Evolutionary conservation across 2,113 vertebrate species (phyloP).

Genomic region (Cacatua alba): DNA sequence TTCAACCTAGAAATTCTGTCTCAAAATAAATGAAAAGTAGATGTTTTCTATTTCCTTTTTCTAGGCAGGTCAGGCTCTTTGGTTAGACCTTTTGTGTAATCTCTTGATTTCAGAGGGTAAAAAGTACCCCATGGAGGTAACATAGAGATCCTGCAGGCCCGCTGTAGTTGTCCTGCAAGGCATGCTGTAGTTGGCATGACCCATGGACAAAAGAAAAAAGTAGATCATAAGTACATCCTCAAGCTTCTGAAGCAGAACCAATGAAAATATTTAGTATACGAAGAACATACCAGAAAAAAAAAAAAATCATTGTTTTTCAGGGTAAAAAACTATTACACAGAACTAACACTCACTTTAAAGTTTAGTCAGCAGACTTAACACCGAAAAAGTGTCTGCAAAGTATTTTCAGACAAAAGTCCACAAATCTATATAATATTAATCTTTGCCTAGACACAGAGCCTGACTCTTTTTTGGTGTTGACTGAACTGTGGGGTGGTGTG

Average conservation of each 20-base stretch:
- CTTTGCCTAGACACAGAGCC: neutral
- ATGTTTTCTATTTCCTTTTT: neutral
- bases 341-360: neutral
- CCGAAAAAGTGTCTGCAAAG: neutral
- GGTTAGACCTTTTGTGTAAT: neutral
- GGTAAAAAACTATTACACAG: neutral
- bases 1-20: neutral
- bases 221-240: neutral
- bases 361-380: neutral
- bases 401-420: neutral
- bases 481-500: neutral
- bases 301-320: neutral
- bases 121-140: neutral
- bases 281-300: neutral
- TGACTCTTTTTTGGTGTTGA: neutral
- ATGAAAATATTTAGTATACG: neutral
- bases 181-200: neutral
- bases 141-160: neutral
- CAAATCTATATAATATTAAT: neutral
- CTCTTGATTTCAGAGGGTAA: neutral
- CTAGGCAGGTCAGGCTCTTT: neutral
- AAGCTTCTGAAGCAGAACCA: neutral
- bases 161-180: neutral
- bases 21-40: neutral
- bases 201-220: rapidly evolving